Percentiles rank a stretch among this genome's conserved stretches.
phyloP scores from a whole-genome alignment of 2,113 vertebrate genomes.

The Pterocles gutturalis region DNA sequence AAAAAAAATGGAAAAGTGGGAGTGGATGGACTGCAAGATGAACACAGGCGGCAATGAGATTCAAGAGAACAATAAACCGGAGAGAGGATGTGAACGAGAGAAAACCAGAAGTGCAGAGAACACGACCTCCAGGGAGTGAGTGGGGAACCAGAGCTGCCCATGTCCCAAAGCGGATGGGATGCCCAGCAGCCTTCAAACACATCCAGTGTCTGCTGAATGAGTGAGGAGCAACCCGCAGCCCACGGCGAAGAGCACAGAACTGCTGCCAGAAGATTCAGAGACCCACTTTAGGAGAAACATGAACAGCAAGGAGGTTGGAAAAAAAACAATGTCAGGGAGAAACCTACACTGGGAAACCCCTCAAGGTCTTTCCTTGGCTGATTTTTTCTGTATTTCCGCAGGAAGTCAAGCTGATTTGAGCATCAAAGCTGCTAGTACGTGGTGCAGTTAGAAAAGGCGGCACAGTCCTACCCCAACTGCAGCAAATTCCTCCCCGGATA shows the following conservation, averaged over 20 bases:
- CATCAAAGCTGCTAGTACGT: fast-evolving
- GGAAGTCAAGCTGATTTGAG: not conserved
- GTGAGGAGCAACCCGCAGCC: not conserved
- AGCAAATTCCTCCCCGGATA: slow-evolving; percentile 45
- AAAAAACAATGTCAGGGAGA: not conserved
- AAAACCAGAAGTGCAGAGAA: not conserved
- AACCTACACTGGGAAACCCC: not conserved
- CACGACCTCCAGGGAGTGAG: not conserved
- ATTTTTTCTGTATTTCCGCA: not conserved
- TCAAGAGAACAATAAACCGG: not conserved
- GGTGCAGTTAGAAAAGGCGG: not conserved
- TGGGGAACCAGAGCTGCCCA: not conserved
- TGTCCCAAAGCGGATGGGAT: not conserved
- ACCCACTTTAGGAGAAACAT: not conserved
- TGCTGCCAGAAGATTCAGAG: not conserved
- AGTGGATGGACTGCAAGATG: not conserved
- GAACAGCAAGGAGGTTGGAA: not conserved
- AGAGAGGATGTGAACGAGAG: not conserved
- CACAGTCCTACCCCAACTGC: not conserved
- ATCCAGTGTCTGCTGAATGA: not conserved
- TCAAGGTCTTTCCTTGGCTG: not conserved
- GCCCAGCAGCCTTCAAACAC: not conserved
- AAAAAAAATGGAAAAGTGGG: not conserved
- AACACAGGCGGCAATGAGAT: too few relatives aligned
- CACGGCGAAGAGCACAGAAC: fast-evolving